phyloP scores from a whole-genome alignment of 2,888 invertebrate species.

The Synanthedon tipuliformis region DNA sequence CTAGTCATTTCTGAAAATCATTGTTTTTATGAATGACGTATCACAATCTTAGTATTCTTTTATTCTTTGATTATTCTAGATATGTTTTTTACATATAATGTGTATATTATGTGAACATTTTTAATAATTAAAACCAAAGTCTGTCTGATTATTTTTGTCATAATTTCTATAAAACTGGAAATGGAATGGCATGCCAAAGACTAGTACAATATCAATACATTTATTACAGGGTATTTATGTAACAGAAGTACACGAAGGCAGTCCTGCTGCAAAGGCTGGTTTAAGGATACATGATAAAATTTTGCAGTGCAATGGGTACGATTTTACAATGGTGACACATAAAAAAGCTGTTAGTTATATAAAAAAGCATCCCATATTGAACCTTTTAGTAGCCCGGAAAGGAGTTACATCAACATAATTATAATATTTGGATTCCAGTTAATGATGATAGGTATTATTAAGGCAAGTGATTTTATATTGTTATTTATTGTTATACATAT shows the following conservation, averaged over 20 bases:
- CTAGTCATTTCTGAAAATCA: too few relatives aligned
- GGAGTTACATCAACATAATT: slow-evolving; percentile 93
- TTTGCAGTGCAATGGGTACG: slow-evolving; percentile 92
- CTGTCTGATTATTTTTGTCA: too few relatives aligned
- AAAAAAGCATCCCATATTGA: slow-evolving; percentile 93
- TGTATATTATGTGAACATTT: too few relatives aligned
- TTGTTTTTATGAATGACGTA: too few relatives aligned
- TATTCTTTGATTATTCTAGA: too few relatives aligned
- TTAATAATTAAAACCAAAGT: too few relatives aligned
- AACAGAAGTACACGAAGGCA: slow-evolving; percentile 95
- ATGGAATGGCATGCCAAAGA: slow-evolving; percentile 13
- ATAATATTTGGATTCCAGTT: slow-evolving; percentile 1
- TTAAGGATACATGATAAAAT: slow-evolving; percentile 98
- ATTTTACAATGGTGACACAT: slow-evolving; percentile 98
- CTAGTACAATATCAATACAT: slow-evolving; percentile 3
- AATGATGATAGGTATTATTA: slow-evolving; percentile 31
- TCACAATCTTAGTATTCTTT: too few relatives aligned
- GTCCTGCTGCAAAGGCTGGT: slow-evolving; percentile 94
- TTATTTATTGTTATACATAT: slow-evolving; percentile 54
- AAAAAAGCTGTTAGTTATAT: slow-evolving; percentile 99
- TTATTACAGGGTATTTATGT: slow-evolving; percentile 91
- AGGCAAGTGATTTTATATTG: slow-evolving; percentile 45
- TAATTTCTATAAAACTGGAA: slow-evolving; percentile 5
- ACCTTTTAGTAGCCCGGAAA: slow-evolving; percentile 94
- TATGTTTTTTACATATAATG: too few relatives aligned